phyloP scores from a whole-genome alignment of 2,113 vertebrate species.

The Elephantulus edwardii region DNA sequence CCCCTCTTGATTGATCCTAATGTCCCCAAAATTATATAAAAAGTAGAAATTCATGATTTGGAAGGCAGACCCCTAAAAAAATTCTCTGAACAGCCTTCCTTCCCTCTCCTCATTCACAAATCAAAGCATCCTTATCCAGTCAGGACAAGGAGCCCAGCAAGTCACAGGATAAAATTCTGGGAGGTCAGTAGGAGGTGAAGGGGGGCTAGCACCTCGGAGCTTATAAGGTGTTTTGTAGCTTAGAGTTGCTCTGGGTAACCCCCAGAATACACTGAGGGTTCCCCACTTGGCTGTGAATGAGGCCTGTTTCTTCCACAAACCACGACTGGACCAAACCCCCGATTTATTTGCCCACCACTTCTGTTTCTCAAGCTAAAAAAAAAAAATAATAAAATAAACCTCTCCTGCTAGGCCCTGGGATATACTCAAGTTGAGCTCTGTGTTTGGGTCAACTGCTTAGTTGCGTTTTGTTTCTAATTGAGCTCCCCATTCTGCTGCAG shows the following conservation, averaged over 20 bases:
- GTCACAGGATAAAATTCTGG: background rate
- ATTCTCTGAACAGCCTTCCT: background rate
- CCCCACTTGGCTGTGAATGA: background rate
- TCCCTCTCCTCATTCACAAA: constrained; percentile 13
- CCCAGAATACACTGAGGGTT: background rate
- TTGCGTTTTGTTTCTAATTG: constrained; percentile 75
- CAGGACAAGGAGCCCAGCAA: background rate
- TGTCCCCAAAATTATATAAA: background rate
- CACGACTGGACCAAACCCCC: background rate
- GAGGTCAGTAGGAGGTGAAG: background rate
- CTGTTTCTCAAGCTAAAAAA: background rate
- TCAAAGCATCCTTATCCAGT: constrained; percentile 13
- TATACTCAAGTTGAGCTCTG: constrained; percentile 73
- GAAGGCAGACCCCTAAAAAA: background rate
- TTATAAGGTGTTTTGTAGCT: background rate
- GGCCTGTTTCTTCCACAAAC: background rate
- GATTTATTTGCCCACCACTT: background rate
- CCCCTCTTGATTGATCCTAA: background rate
- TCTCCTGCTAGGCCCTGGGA: constrained; percentile 26
- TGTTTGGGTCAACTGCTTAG: constrained; percentile 75
- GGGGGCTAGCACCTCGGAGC: no score
- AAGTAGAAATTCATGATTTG: background rate
- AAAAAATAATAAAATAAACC: constrained; percentile 50
- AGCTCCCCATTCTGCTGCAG: constrained; percentile 75
- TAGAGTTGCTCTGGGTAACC: background rate